phyloP scores from a whole-genome alignment of 2,888 invertebrate genomes.

The Epinotia bilunana region DNA sequence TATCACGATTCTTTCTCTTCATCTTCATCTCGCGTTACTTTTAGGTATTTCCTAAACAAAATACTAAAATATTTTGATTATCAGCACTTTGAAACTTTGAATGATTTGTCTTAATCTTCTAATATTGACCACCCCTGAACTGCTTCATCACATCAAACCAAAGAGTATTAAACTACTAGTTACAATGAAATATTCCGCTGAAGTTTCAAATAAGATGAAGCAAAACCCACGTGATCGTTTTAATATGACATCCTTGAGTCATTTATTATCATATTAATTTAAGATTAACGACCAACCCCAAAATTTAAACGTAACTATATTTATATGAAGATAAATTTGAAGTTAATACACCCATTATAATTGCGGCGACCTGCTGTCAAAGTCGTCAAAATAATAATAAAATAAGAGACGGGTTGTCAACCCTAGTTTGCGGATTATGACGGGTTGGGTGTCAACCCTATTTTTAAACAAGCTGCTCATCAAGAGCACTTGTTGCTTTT shows the following conservation, averaged over 20 bases:
- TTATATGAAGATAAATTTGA: constrained; percentile 39
- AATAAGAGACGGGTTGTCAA: constrained; percentile 63
- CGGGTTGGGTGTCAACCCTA: constrained; percentile 57
- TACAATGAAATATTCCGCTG: too few species aligned
- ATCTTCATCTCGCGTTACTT: too few species aligned
- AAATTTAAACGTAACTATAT: constrained; percentile 36
- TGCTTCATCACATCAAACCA: too few species aligned
- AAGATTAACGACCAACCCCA: constrained; percentile 34
- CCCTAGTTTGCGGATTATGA: constrained; percentile 70
- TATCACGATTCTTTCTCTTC: too few species aligned
- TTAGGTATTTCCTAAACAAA: too few species aligned
- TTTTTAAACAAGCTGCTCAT: constrained; percentile 42
- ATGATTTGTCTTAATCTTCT: not conserved
- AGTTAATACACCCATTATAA: constrained; percentile 48
- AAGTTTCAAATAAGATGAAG: not conserved
- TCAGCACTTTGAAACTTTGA: too few species aligned
- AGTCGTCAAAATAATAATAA: constrained; percentile 73
- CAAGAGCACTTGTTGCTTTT: constrained; percentile 41
- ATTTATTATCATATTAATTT: constrained; percentile 15
- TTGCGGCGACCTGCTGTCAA: constrained; percentile 48
- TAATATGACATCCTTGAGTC: constrained; percentile 6
- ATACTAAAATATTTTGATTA: too few species aligned
- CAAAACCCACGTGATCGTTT: not conserved
- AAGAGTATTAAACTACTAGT: too few species aligned
- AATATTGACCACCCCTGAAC: too few species aligned